phyloP scores from a whole-genome alignment of 2,888 invertebrate species.

The Eristalis arbustorum region DNA sequence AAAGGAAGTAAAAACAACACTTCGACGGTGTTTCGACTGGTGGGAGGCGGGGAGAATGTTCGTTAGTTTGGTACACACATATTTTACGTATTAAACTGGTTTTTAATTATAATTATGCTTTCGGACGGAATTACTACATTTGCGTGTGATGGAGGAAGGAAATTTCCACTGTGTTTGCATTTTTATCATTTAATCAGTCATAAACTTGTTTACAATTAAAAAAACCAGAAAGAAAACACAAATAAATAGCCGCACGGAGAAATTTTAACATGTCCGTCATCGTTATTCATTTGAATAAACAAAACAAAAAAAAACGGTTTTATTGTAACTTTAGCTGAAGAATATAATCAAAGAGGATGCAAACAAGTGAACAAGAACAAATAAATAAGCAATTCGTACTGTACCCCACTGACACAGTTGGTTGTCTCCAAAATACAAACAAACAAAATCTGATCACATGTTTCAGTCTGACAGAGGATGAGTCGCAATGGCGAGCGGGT shows the following conservation, averaged over 20 bases:
- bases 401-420: constrained; percentile 64
- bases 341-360: not conserved
- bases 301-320: not conserved
- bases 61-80: not conserved
- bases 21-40: not conserved
- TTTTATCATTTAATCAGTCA: constrained; percentile 61
- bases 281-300: not conserved
- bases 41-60: not conserved
- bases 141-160: constrained; percentile 32
- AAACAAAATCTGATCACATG: not conserved
- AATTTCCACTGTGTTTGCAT: constrained; percentile 57
- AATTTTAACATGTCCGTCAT: not conserved
- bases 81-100: constrained; percentile 25
- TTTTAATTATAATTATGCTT: constrained; percentile 29
- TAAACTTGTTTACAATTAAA: constrained; percentile 44
- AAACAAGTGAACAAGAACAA: constrained; percentile 12
- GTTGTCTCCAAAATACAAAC: constrained; percentile 13
- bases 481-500: not conserved
- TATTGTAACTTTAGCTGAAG: not conserved
- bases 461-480: not conserved
- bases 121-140: constrained; percentile 1
- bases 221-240: not conserved
- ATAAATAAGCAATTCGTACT: constrained; percentile 33
- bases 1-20: not conserved
- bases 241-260: not conserved